phyloP scores from a whole-genome alignment of 2,797 vertebrate species.

The Channallabes apus region DNA sequence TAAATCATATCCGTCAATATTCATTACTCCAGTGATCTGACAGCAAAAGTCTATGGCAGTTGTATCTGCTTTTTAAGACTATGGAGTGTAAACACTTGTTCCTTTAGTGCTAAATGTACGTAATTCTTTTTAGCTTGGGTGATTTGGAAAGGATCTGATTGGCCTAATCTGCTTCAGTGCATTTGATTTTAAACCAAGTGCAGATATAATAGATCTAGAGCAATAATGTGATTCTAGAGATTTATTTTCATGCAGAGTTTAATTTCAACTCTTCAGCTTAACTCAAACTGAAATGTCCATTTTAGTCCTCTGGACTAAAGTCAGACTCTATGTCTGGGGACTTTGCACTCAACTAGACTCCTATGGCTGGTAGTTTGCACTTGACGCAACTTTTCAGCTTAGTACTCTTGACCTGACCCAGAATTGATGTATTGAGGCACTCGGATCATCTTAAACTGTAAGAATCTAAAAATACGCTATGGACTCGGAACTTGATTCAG shows the following conservation, averaged over 20 bases:
- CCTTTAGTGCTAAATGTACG: constrained; percentile 28
- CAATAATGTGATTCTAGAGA: background rate
- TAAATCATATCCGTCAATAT: background rate
- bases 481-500: background rate
- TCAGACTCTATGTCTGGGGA: background rate
- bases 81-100: constrained; percentile 10
- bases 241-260: background rate
- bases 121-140: constrained; percentile 56
- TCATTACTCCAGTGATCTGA: background rate
- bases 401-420: background rate
- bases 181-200: constrained; percentile 49
- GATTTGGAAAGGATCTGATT: constrained; percentile 56
- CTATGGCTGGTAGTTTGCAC: background rate
- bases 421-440: background rate
- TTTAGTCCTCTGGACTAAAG: background rate
- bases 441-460: background rate
- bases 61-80: background rate
- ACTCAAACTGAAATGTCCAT: background rate
- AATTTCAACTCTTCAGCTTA: background rate
- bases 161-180: constrained; percentile 57
- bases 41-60: background rate
- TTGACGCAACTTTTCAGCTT: background rate
- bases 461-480: background rate
- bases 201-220: background rate
- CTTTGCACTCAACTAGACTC: background rate